Evolutionary conservation across 2,113 vertebrate species (phyloP).

Genomic region (Cyanoramphus novaezelandiae): DNA sequence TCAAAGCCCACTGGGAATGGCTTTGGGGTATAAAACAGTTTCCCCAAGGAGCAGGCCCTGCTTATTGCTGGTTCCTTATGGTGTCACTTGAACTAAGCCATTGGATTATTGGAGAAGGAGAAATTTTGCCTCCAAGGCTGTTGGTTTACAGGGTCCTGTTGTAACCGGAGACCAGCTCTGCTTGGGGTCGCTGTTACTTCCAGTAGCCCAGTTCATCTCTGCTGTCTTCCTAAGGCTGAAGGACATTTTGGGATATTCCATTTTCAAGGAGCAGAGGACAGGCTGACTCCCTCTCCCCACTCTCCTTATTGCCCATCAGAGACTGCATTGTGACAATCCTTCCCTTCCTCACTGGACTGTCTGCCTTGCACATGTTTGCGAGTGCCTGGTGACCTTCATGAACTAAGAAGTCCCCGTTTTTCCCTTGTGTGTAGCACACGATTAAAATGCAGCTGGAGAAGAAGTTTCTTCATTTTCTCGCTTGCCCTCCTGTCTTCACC

Average conservation of each 20-base stretch:
- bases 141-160: not conserved
- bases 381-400: not conserved
- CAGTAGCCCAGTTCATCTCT: not conserved
- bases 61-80: not conserved
- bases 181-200: not conserved
- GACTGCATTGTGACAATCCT: not conserved
- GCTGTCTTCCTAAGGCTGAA: not conserved
- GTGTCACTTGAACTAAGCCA: not conserved
- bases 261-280: not conserved
- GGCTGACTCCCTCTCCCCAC: not conserved
- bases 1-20: not conserved
- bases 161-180: not conserved
- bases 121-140: not conserved
- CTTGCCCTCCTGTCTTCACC: not conserved
- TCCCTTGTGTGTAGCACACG: not conserved
- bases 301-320: not conserved
- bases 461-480: not conserved
- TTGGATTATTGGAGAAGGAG: not conserved
- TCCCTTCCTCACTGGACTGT: slow-evolving; percentile 8
- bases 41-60: not conserved
- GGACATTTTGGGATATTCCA: not conserved
- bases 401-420: not conserved
- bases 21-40: not conserved
- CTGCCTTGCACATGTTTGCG: slow-evolving; percentile 8
- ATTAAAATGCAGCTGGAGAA: not conserved